Evolutionary conservation across 2,797 vertebrate species (phyloP), one percentile per base, ranked within the genome.

Genomic region (Phrynocephalus vlangalii): DNA sequence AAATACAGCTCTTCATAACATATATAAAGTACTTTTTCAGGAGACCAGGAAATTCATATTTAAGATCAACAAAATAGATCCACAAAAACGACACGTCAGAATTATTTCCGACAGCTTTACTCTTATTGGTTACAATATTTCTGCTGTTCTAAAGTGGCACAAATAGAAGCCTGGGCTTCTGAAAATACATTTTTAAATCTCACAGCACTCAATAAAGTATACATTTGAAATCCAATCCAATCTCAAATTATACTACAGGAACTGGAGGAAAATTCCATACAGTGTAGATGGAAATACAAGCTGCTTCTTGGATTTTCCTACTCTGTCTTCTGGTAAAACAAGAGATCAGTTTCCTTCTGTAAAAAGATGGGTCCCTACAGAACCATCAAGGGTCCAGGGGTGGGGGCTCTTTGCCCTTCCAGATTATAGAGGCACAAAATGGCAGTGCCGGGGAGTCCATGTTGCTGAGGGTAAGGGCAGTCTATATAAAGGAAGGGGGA

Each of bases 51-150:
- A 94, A 82, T 86, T 92, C 28, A 85, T 95, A 95, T 95, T 92
- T 88, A 75, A 94, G 96, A 90, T 71, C 56, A 95, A 95, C 93
- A 81, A 93, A 94, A 91, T 87, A 83, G 89, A 33, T 2, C 33
- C 71, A 76, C 86, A 87, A 87, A 87, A 48, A 90, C 89, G 84
- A 92, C 85, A 87, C 90, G 92, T 87, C 56, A 91, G 81, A 93
- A 90, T 94, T 90, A 90, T 68, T 91, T 85, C 68, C 81, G 79
- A 6, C 60, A 82, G 79, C 1, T 63, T 33, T 70, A 82, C 82
- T 86, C 92, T 73, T 26, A 78, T 22, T 66, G 87, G 52, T 6
- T 88, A 81, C 52, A 33, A n/a, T 85, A 6, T 4, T 70, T 87
- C 89, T 90, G 90, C 81, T 78, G 26, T 78, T 93, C 94, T 86